Base-by-base conservation (phyloP, 2,888 invertebrate genomes). In the Calephelis perditalis region DNA sequence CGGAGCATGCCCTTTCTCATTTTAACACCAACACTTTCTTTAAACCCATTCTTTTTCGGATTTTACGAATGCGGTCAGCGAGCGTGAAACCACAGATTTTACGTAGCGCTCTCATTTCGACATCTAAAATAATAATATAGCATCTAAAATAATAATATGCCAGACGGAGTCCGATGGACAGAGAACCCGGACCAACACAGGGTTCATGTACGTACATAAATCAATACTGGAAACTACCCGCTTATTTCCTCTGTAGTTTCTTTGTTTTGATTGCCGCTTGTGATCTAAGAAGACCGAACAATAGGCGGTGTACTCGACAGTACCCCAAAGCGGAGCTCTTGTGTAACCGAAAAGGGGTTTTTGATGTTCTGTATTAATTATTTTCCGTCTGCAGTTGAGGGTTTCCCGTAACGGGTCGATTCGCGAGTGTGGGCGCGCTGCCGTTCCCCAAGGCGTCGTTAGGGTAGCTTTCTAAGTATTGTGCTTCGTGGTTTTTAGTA, bases 291-390 rank as follows among this genome's bases (percentile, higher is more conserved):
- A 52, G 52, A 2, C 6, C 11, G 15, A 52, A 52, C 52, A 52
- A 52, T 52, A 52, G 49, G 26, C 49, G 26, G 52, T 52, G 52
- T 6, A 35, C 52, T 52, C 52, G 35, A 52, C 52, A 11, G n/a
- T 52, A 35, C 52, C 52, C 52, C 52, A 36, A 52, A 52, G 52
- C 52, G 35, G 35, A 36, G 10, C 52, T 52, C 52, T 11, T 35
- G 52, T 35, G 52, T 9, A 10, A 52, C 56, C 43, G 56, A 43
- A 44, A 56, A 56, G 56, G 49, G 10, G 56, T 44, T 56, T 56
- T 44, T 40, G 56, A 56, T 56, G 56, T 44, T 44, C 56, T 43
- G 44, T 56, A 56, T 56, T 54, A 56, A 56, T 56, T 56, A 56
- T 56, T 56, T 52, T 56, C 56, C 37, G 56, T 43, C 56, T 56